These are phyloP conservation scores for Escarpia spicata DNA, from an alignment of 2,888 invertebrate genomes.

Conservation along the genomic window DNA sequence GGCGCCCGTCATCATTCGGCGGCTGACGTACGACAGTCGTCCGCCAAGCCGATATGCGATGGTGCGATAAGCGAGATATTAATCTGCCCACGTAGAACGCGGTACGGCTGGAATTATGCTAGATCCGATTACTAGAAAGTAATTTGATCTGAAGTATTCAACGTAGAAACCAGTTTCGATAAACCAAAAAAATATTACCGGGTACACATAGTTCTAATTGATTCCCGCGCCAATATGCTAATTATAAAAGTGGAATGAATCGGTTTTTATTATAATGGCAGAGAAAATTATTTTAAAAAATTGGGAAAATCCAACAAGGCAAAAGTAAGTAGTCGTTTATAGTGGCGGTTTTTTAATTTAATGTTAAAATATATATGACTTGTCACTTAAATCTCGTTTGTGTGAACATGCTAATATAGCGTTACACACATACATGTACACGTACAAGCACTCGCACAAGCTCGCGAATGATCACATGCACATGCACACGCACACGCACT, in stretches of 20 bases:
- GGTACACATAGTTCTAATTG: neutral
- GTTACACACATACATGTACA: neutral
- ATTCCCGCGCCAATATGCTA: neutral
- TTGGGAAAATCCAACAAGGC: neutral
- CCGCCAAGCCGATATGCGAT: neutral
- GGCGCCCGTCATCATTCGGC: neutral
- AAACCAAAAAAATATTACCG: neutral
- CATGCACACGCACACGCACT: neutral
- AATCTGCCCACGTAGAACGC: neutral
- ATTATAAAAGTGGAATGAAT: neutral
- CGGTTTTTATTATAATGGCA: neutral
- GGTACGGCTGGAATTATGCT: neutral
- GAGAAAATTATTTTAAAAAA: neutral
- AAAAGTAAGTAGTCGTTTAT: neutral
- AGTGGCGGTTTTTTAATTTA: neutral
- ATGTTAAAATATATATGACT: neutral
- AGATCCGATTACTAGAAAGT: conserved; percentile 3
- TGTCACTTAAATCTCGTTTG: neutral
- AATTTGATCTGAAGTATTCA: neutral
- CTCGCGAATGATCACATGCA: neutral
- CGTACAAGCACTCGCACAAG: neutral
- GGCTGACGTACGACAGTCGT: neutral
- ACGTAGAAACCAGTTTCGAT: neutral
- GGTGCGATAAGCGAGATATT: neutral
- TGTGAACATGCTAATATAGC: neutral